Evolutionary conservation across 2,113 vertebrate species (phyloP).

Genomic region (Gallinago undulata): DNA sequence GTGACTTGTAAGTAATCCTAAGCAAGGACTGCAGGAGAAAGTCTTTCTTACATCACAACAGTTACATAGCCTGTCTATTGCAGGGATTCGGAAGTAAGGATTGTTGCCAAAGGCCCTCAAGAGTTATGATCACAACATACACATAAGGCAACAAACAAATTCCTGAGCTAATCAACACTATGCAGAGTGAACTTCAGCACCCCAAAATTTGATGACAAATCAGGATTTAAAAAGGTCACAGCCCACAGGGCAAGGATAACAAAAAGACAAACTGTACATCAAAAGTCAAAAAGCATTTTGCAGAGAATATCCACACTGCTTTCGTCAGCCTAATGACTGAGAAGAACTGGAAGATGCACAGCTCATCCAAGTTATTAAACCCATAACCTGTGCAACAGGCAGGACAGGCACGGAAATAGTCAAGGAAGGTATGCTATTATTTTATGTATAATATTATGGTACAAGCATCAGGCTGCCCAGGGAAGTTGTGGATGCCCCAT

Average conservation of each 20-base stretch:
- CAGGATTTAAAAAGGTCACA: neutral
- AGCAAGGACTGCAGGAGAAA: neutral
- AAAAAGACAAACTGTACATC: neutral
- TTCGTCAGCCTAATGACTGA: neutral
- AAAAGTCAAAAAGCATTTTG: neutral
- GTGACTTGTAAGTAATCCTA: neutral
- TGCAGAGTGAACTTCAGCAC: neutral
- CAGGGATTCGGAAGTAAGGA: neutral
- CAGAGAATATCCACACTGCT: neutral
- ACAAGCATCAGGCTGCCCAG: neutral
- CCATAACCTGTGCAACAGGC: neutral
- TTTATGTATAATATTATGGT: neutral
- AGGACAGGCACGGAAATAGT: neutral
- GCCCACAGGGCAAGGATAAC: neutral
- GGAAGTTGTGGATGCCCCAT: neutral
- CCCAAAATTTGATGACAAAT: neutral
- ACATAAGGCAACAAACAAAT: neutral
- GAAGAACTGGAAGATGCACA: neutral
- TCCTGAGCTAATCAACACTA: neutral
- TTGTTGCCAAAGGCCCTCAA: neutral
- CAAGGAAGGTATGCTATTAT: neutral
- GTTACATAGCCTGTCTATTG: neutral
- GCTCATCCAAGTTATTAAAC: neutral
- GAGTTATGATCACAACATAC: neutral
- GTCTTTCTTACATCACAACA: neutral